Base-by-base conservation (phyloP, 2,113 vertebrate genomes). In the Nannospalax galili region DNA sequence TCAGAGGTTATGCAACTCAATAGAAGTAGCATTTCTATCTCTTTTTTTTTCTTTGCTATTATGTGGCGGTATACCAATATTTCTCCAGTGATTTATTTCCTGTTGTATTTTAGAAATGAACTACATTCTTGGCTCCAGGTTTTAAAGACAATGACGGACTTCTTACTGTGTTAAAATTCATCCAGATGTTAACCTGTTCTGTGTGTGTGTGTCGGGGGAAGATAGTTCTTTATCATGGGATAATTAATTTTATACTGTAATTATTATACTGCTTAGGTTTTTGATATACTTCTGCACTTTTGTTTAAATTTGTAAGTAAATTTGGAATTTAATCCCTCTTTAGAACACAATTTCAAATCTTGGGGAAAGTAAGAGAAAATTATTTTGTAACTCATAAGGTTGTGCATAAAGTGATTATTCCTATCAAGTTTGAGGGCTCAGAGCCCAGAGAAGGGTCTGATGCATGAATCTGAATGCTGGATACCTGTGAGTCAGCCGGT, bases 241-340 rank as follows among this genome's bases (percentile, higher is more conserved):
- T 15, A 24, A 28, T 84, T 80, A 65, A 92, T 77, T 94, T 84
- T 72, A 84, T 65, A 42, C 42, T 48, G 37, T 19, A 78, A 52
- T 28, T 56, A 35, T 60, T 58, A n/a, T 93, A 56, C 48, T 72
- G 32, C 26, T 90, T 90, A 74, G 20, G 22, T 28, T 91, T 95
- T 8, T 32, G 84, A 30, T n/a, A 84, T 15, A 80, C 40, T 85
- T 89, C 30, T 11, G 24, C 9, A 67, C 22, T 7, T 84, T 9
- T 88, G 94, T n/a, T 64, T 93, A 86, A 82, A 67, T 96, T 92
- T 93, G 37, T 77, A 58, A 86, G 93, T 73, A 84, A 75, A 75
- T 75, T 77, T 16, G 62, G 45, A 79, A 95, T 95, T 92, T 85
- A 84, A 91, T 58, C 58, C 60, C 16, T 93, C 35, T 35, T 82